Percentiles rank a stretch among this genome's conserved stretches.
Conservation (phyloP, 2,797 vertebrate species). For the Ptychadena robeensis region DNA sequence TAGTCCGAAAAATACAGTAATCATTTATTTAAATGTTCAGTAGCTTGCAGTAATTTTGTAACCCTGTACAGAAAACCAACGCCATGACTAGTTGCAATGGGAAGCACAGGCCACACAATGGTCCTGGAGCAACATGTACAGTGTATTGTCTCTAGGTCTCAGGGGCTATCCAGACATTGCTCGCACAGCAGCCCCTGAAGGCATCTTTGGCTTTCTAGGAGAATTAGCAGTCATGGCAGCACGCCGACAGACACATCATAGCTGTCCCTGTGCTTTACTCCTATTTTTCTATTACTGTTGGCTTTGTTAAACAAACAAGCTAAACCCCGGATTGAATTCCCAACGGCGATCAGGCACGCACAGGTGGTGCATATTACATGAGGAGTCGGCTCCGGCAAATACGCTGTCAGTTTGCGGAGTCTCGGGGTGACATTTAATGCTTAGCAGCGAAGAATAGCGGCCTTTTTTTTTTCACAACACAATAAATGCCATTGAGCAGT, state of each 20-base stretch:
- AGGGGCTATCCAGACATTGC: not conserved
- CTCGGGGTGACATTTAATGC: conserved; percentile 59
- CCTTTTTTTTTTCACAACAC: conserved; percentile 13
- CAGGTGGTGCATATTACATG: conserved; percentile 63
- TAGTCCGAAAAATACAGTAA: too few relatives aligned
- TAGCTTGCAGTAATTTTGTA: too few relatives aligned
- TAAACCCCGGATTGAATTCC: conserved; percentile 59
- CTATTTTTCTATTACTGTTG: conserved; percentile 61
- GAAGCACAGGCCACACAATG: not conserved
- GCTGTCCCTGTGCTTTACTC: conserved; percentile 43
- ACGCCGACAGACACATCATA: conserved; percentile 36
- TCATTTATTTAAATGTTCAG: too few relatives aligned
- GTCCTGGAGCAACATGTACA: not conserved
- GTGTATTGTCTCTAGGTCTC: not conserved
- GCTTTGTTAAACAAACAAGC: conserved; percentile 63
- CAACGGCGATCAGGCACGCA: conserved; percentile 58
- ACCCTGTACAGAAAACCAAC: too few relatives aligned
- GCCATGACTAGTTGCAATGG: too few relatives aligned
- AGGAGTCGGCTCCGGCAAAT: conserved; percentile 56
- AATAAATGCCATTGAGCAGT: conserved; percentile 53
- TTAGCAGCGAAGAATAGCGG: conserved; percentile 44
- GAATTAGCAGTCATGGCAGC: conserved; percentile 54
- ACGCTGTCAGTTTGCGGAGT: conserved; percentile 43
- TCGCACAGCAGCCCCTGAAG: conserved; percentile 7
- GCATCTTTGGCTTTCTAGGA: conserved; percentile 6